Evolutionary conservation across 2,113 vertebrate species (phyloP), one percentile per base, ranked within the genome.

Genomic region (Nanorana parkeri): DNA sequence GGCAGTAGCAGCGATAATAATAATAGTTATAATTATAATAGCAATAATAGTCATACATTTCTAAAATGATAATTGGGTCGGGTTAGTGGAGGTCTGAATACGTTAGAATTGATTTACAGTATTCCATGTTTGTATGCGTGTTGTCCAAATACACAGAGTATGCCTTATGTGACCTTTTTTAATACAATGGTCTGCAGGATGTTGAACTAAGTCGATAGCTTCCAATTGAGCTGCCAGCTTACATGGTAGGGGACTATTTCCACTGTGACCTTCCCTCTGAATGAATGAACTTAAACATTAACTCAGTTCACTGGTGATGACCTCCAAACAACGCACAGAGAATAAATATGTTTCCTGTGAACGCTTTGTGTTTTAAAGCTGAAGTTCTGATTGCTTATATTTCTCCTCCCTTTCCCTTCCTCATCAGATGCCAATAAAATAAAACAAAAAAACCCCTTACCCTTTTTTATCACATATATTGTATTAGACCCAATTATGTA

Each of bases 261-360:
- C 52, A 47, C 52, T 20, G n/a, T 21, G 60, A 67, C 69, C 69
- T 65, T 75, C 60, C 63, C 26, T 67, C 26, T 82, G 61, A 65
- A 81, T 64, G 41, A 51, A 4, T 74, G 68, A 67, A 82, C 71
- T 82, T 75, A 67, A 82, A 58, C 71, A 75, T 74, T 74, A 82
- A 82, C 80, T 75, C 24, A n/a, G 41, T 82, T 56, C 29, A 81
- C 55, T 36, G 64, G 19, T 56, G n/a, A 55, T 81, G 41, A 81
- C 79, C 79, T 73, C 69, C 47, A 74, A 74, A 65, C 26, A 81
- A 13, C 78, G 64, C 56, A 54, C 7, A 29, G 11, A 36, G 24
- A 54, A 5, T 54, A 24, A 73, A 54, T 61, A 60, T 10, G 2
- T 47, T 65, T 55, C 20, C 58, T 51, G 41, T 65, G 26, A 64